phyloP scores from a whole-genome alignment of 2,888 invertebrate species.

The Phyllotreta cruciferae region DNA sequence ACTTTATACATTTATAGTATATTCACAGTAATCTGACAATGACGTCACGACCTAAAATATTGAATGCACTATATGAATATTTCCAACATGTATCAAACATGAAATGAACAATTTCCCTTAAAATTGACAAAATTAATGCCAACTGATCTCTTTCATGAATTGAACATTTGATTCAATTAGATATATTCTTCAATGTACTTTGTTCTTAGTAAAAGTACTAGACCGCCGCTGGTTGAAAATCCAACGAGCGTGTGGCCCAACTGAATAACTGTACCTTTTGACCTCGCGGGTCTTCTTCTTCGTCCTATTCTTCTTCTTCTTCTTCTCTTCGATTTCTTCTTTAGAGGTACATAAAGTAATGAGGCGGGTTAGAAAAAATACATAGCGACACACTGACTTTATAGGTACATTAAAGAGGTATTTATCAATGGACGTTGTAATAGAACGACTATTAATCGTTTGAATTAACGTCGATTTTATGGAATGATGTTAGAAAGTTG shows the following conservation, averaged over 20 bases:
- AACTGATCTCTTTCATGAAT: no score
- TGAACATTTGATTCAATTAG: no score
- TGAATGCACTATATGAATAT: no score
- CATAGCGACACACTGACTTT: slow-evolving; percentile 34
- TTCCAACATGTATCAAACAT: no score
- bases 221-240: slow-evolving; percentile 24
- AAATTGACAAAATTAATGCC: no score
- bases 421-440: slow-evolving; percentile 32
- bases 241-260: slow-evolving; percentile 37
- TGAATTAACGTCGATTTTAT: slow-evolving; percentile 24
- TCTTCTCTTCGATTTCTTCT: slow-evolving; percentile 9
- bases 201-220: neutral
- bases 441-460: slow-evolving; percentile 24
- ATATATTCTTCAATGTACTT: neutral
- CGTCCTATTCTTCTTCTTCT: no score
- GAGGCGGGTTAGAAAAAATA: slow-evolving; percentile 44
- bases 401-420: slow-evolving; percentile 31
- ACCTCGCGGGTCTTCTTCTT: slow-evolving; percentile 42
- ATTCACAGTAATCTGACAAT: no score
- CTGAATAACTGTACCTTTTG: slow-evolving; percentile 47
- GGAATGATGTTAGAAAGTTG: slow-evolving; percentile 29
- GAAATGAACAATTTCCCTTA: no score
- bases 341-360: slow-evolving; percentile 43
- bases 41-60: no score
- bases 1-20: no score